Base-by-base conservation (phyloP, 2,888 invertebrate genomes). In the Atrina japonica region DNA sequence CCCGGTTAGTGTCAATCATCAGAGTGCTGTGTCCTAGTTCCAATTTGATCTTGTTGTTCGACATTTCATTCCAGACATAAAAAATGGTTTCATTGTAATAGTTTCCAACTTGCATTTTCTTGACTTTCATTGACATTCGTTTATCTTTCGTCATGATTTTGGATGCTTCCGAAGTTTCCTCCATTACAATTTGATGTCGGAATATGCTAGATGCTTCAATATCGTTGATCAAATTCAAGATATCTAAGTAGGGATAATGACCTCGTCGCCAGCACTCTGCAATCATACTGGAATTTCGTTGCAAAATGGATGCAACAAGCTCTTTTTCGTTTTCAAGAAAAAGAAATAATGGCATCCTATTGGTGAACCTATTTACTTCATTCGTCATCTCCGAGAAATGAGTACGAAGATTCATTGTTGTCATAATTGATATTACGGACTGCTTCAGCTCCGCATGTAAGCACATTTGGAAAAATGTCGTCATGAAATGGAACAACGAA, bases 81-180 rank as follows among this genome's bases (percentile, higher is more conserved):
- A 68, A 61, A 21, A 68, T 55, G 0, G 61, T 68, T 27, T 68
- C 68, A 25, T 68, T 68, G 55, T 61, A 53, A 23, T 68, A 61
- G 18, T 61, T 68, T 25, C 61, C 68, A 14, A 55, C 55, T 35
- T 53, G 60, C 2, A 61, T 30, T 30, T 59, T 59, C 3, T 47
- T 61, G 5, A 68, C 47, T 47, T 52, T 41, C 1, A 65, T n/a
- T 18, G 65, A 41, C 3, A 18, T 18, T 6, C 50, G 9, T 40
- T 68, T 45, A 25, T 61, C 61, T 1, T 47, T 29, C n/a, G 43
- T 21, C 0, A 68, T n/a, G 11, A 45, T 30, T n/a, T 52, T 43
- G 11, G 61, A 53, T 5, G 35, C 35, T 25, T 53, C 35, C 9
- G 41, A 47, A 1, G 55, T 61, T 35, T 68, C 60, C 30, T 68